A percentile compares a stretch with the other conserved stretches of the same genome.
Conservation (phyloP, 2,113 vertebrate genomes). For the Nymphicus hollandicus region DNA sequence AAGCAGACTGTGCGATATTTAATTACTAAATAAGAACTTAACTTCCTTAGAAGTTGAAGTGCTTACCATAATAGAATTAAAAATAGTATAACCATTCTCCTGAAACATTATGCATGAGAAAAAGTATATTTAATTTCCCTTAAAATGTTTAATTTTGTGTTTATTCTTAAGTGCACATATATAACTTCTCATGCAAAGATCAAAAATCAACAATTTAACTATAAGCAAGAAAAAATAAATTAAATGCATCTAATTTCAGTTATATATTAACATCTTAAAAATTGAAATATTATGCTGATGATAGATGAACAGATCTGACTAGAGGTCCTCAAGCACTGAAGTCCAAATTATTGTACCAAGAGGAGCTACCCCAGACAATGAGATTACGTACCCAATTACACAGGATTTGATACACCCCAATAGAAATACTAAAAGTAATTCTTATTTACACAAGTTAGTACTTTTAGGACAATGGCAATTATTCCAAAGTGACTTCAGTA, state of each 20-base stretch:
- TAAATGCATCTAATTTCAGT: not conserved
- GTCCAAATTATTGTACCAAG: not conserved
- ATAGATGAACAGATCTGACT: not conserved
- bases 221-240: not conserved
- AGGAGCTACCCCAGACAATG: not conserved
- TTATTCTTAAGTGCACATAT: not conserved
- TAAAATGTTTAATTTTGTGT: not conserved
- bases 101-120: not conserved
- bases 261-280: not conserved
- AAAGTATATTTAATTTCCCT: not conserved
- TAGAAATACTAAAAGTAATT: not conserved
- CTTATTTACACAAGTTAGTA: not conserved
- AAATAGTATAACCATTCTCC: not conserved
- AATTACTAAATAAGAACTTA: not conserved
- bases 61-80: not conserved
- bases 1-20: not conserved
- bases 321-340: not conserved
- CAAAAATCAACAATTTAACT: not conserved
- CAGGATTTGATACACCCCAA: not conserved
- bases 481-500: not conserved
- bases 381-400: not conserved
- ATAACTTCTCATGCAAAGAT: not conserved
- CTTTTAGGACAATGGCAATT: not conserved
- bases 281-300: not conserved
- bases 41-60: not conserved